These are phyloP conservation scores for Myanophis thanlyinensis DNA, from an alignment of 2,113 vertebrate species.

Conservation along the genomic window DNA sequence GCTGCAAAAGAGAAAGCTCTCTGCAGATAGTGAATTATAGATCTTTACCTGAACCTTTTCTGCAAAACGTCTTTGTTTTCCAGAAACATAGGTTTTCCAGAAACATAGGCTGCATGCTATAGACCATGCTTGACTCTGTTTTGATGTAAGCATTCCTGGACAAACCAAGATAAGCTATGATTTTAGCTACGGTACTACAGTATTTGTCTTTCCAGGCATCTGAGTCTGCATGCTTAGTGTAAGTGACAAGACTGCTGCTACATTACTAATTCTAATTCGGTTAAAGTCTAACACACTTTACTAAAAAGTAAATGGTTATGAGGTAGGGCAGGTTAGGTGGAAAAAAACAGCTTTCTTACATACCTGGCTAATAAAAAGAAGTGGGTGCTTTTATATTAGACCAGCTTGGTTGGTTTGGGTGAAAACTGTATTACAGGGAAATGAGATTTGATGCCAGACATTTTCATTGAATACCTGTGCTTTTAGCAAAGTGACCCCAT, in stretches of 20 bases:
- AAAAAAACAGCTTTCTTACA: background rate
- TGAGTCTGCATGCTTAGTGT: no score
- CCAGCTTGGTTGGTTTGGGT: conserved; percentile 37
- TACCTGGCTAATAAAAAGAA: conserved; percentile 31
- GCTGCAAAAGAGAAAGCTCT: background rate
- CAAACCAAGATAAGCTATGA: background rate
- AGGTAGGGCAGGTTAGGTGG: background rate
- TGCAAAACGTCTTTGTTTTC: background rate
- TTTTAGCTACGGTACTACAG: background rate
- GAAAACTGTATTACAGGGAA: conserved; percentile 33
- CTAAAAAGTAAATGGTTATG: background rate
- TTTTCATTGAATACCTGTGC: background rate
- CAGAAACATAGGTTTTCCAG: background rate
- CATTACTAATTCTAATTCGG: background rate
- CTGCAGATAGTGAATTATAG: background rate
- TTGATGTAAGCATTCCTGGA: background rate
- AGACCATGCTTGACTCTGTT: background rate
- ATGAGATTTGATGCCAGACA: conserved; percentile 46
- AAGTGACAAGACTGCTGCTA: background rate
- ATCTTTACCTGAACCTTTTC: background rate
- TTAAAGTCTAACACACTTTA: background rate
- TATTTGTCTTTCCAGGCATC: background rate
- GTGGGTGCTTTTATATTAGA: conserved; percentile 50
- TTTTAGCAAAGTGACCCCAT: background rate
- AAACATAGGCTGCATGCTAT: background rate